phyloP scores from a whole-genome alignment of 2,113 vertebrate genomes.

The Parotia lawesii region DNA sequence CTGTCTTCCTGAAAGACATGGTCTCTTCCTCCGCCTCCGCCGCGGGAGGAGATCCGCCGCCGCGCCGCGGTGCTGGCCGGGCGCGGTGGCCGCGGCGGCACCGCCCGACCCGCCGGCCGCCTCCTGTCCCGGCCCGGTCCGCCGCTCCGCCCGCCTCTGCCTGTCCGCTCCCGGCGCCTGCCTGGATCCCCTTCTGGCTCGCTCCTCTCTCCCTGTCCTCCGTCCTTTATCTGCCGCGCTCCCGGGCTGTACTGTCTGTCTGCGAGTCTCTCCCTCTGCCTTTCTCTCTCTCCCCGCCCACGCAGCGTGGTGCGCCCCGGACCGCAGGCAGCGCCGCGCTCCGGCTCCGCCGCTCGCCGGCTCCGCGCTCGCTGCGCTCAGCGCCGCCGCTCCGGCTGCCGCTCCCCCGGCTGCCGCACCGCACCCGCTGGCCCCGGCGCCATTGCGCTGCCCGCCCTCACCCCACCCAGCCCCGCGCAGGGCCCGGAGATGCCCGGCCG shows the following conservation, averaged over 20 bases:
- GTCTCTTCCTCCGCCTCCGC: conserved; percentile 29
- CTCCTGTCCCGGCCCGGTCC: background rate
- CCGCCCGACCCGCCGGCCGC: background rate
- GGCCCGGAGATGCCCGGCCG: background rate
- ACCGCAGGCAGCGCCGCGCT: background rate
- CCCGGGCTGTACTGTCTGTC: background rate
- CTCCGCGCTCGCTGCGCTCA: background rate
- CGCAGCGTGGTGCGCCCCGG: conserved; percentile 28
- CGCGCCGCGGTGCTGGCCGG: background rate
- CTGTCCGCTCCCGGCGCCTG: background rate
- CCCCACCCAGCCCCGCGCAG: background rate
- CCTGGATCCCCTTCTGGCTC: background rate
- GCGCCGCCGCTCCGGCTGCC: background rate
- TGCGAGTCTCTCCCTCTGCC: background rate
- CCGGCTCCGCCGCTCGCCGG: background rate
- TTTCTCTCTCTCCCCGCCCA: conserved; percentile 51
- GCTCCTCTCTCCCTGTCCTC: background rate
- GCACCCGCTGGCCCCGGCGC: background rate
- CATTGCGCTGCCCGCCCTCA: background rate
- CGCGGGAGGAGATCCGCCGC: conserved; percentile 15
- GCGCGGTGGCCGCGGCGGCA: background rate
- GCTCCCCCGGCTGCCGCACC: background rate
- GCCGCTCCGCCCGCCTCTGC: background rate
- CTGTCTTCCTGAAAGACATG: conserved; percentile 49
- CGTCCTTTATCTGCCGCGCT: background rate